phyloP scores from a whole-genome alignment of 2,113 vertebrate genomes.

The Amblyopsis rosae region DNA sequence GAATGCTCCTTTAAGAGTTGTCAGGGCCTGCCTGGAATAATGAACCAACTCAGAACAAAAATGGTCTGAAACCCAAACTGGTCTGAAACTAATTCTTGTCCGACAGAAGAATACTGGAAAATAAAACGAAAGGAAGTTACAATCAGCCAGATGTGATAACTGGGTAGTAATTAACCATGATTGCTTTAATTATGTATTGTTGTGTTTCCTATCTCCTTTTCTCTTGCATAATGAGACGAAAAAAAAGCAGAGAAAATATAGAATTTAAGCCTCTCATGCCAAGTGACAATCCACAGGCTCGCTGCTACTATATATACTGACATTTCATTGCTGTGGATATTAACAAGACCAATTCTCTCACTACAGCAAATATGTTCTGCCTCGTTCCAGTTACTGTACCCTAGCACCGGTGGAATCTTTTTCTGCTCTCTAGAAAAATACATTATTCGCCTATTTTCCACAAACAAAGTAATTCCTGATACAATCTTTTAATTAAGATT shows the following conservation, averaged over 20 bases:
- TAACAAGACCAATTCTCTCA: slow-evolving; percentile 69
- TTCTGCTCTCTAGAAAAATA: slow-evolving; percentile 61
- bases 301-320: slow-evolving; percentile 45
- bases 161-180: slow-evolving; percentile 70
- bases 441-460: slow-evolving; percentile 68
- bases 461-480: slow-evolving; percentile 68
- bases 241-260: slow-evolving; percentile 40
- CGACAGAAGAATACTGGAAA: slow-evolving; percentile 20
- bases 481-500: slow-evolving; percentile 80
- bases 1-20: not conserved
- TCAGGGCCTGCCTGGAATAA: not conserved
- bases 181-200: slow-evolving; percentile 74
- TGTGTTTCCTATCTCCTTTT: slow-evolving; percentile 7
- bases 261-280: slow-evolving; percentile 38
- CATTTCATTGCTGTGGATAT: slow-evolving; percentile 63
- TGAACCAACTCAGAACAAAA: not conserved
- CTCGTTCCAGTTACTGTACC: slow-evolving; percentile 47
- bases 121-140: slow-evolving; percentile 52
- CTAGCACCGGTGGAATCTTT: slow-evolving; percentile 55
- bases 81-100: slow-evolving; percentile 17
- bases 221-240: slow-evolving; percentile 48
- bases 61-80: slow-evolving; percentile 28
- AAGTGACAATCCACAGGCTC: slow-evolving; percentile 41
- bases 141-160: slow-evolving; percentile 74
- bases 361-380: slow-evolving; percentile 55